Percentiles rank a stretch among this genome's conserved stretches.
Evolutionary conservation across 2,797 vertebrate species (phyloP).

Genomic region (Aldrovandia affinis): DNA sequence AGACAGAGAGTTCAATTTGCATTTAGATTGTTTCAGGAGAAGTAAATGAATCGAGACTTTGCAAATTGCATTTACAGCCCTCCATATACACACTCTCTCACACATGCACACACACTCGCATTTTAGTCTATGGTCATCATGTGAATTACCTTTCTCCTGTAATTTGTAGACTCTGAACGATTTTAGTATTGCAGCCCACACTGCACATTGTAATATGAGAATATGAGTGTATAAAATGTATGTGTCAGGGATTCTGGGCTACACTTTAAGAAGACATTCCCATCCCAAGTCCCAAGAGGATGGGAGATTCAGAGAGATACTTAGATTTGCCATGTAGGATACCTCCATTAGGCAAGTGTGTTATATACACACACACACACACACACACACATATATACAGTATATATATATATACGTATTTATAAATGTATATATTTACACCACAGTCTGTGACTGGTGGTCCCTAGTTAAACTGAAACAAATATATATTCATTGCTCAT

Average conservation of each 20-base stretch:
- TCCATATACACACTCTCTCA: constrained; percentile 15
- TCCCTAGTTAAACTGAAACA: no score
- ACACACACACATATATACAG: no score
- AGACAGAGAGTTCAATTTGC: constrained; percentile 79
- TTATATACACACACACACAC: no score
- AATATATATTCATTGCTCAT: no score
- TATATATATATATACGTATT: no score
- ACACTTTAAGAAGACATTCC: neutral
- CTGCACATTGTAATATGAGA: neutral
- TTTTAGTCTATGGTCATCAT: neutral
- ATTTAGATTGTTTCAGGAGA: constrained; percentile 81
- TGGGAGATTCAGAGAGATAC: neutral
- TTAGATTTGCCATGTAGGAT: no score
- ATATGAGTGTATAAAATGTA: neutral
- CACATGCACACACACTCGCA: constrained; percentile 44
- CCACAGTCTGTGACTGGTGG: no score
- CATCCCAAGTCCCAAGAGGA: neutral
- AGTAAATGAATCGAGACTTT: constrained; percentile 77
- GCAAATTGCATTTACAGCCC: constrained; percentile 9
- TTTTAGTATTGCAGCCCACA: neutral
- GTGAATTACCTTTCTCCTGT: neutral
- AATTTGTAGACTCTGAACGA: neutral
- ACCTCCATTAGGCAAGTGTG: no score
- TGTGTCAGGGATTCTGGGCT: neutral
- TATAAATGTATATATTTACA: no score